Evolutionary conservation across 2,797 vertebrate species (phyloP).

Genomic region (Thamnophis elegans): DNA sequence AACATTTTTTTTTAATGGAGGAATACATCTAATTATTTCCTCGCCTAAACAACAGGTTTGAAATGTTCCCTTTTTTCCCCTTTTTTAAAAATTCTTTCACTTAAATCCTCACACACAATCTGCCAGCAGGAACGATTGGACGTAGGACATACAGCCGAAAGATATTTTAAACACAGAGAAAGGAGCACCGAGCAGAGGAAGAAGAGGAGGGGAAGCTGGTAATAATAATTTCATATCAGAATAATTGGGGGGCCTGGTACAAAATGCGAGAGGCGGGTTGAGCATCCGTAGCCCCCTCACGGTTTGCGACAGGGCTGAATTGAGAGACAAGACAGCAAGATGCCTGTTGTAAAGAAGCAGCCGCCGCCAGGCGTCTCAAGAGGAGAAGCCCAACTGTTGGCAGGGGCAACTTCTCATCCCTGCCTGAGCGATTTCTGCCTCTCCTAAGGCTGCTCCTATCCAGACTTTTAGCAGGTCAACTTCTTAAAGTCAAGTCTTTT

Average conservation of each 20-base stretch:
- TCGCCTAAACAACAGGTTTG: not conserved
- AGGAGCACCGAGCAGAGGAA: not conserved
- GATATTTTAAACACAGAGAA: not conserved
- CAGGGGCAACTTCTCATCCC: not conserved
- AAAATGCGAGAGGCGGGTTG: not conserved
- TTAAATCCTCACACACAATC: not conserved
- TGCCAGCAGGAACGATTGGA: not conserved
- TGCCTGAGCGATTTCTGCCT: not conserved
- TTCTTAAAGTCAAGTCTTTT: not conserved
- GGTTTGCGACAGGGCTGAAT: not conserved
- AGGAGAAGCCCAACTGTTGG: no score
- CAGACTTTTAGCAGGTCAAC: not conserved
- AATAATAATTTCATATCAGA: not conserved
- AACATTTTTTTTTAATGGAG: not conserved
- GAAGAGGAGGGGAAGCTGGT: not conserved
- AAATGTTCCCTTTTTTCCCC: not conserved
- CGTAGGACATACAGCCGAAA: not conserved
- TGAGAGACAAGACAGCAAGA: not conserved
- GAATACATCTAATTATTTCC: not conserved
- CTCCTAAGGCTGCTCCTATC: no score
- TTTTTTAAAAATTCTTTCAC: no score
- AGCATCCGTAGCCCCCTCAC: not conserved
- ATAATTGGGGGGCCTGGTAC: no score
- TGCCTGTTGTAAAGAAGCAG: not conserved
- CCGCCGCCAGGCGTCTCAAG: no score